These are phyloP conservation scores for Aphrocallistes beatrix DNA, from an alignment of 37 sponge, comb jelly and placozoan species.

Conservation along the genomic window DNA sequence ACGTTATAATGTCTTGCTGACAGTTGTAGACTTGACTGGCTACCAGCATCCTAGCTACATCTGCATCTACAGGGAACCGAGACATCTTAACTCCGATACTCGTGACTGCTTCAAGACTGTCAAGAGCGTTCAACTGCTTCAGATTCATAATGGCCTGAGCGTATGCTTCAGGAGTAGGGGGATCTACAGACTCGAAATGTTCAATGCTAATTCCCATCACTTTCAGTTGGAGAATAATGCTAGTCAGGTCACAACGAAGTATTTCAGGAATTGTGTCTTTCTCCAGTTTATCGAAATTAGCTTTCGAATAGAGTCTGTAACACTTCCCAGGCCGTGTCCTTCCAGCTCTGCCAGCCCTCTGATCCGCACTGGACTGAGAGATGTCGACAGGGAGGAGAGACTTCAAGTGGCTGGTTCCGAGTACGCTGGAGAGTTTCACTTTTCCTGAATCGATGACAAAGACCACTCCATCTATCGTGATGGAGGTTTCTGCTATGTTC, in stretches of 20 bases:
- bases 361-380: neutral
- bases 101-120: neutral
- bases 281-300: neutral
- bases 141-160: neutral
- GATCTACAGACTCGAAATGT: neutral
- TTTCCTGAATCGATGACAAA: neutral
- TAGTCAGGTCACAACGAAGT: neutral
- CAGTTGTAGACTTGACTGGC: neutral
- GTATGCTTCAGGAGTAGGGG: neutral
- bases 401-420: neutral
- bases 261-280: neutral
- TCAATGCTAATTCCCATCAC: neutral
- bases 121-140: neutral
- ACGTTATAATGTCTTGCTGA: neutral
- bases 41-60: conserved; percentile 2
- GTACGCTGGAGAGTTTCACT: neutral
- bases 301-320: neutral
- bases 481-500: neutral
- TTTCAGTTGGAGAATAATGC: neutral
- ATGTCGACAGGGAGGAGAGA: neutral
- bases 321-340: neutral
- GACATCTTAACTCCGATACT: neutral
- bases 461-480: neutral
- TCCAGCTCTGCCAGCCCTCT: neutral
- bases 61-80: neutral